Percentiles rank a stretch among this genome's conserved stretches.
Evolutionary conservation across 2,797 vertebrate genomes (phyloP).

Genomic region (Glossophaga mutica): DNA sequence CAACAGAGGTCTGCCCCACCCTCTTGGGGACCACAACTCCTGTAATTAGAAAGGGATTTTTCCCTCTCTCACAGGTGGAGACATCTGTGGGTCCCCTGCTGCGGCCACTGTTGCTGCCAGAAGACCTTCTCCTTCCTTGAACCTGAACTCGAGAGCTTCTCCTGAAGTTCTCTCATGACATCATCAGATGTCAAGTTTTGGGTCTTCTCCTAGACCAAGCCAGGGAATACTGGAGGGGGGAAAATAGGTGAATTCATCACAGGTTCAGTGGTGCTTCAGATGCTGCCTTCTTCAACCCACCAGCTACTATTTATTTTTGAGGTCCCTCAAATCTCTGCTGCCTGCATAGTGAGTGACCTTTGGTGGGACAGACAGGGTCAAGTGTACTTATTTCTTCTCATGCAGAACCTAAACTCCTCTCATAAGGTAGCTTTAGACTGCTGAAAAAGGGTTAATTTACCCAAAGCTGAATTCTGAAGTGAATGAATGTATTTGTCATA

Average conservation of each 20-base stretch:
- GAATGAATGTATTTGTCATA: background rate
- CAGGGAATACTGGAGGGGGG: background rate
- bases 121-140: background rate
- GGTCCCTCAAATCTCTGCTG: background rate
- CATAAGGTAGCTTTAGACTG: background rate
- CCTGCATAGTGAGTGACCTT: background rate
- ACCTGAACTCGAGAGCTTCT: background rate
- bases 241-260: background rate
- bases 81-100: background rate
- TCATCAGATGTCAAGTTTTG: background rate
- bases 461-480: background rate
- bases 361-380: background rate
- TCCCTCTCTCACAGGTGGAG: background rate
- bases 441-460: background rate
- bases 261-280: background rate
- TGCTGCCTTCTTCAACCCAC: background rate
- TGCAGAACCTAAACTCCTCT: background rate
- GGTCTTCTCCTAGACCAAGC: background rate
- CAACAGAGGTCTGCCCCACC: background rate
- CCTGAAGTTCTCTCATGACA: background rate
- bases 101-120: background rate
- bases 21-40: background rate
- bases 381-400: background rate
- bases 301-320: background rate
- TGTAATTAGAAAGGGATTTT: background rate